These are phyloP conservation scores for Hafferia zeledoni DNA, from an alignment of 2,797 vertebrate species.

Conservation along the genomic window DNA sequence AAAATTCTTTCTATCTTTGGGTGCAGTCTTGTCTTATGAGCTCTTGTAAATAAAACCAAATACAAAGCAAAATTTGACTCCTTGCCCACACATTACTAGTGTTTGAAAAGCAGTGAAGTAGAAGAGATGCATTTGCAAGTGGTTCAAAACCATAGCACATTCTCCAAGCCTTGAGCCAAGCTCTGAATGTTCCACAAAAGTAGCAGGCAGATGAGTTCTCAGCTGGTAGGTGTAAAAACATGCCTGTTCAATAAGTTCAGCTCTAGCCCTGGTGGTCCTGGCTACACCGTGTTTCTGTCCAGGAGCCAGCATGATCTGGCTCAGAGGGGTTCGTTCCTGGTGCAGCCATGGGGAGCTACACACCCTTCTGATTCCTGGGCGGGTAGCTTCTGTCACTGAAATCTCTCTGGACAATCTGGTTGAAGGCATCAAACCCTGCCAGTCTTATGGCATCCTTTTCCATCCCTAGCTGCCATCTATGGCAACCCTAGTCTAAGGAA, in stretches of 20 bases:
- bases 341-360: accelerated
- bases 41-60: not conserved
- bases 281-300: not conserved
- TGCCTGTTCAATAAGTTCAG: not conserved
- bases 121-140: not conserved
- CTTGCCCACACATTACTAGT: not conserved
- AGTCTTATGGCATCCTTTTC: not conserved
- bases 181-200: not conserved
- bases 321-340: not conserved
- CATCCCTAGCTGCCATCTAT: not conserved
- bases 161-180: not conserved
- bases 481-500: not conserved
- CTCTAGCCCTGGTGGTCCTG: not conserved
- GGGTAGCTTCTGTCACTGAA: not conserved
- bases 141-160: not conserved
- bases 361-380: accelerated
- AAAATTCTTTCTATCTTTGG: not conserved
- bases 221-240: not conserved
- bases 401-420: not conserved
- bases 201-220: not conserved
- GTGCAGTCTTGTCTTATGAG: not conserved
- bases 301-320: not conserved
- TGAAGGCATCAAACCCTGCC: not conserved
- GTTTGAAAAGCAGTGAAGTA: not conserved
- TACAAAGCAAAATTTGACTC: not conserved